Evolutionary conservation across 2,797 vertebrate genomes (phyloP), one percentile per base, ranked within the genome.

Genomic region (Podarcis lilfordi): DNA sequence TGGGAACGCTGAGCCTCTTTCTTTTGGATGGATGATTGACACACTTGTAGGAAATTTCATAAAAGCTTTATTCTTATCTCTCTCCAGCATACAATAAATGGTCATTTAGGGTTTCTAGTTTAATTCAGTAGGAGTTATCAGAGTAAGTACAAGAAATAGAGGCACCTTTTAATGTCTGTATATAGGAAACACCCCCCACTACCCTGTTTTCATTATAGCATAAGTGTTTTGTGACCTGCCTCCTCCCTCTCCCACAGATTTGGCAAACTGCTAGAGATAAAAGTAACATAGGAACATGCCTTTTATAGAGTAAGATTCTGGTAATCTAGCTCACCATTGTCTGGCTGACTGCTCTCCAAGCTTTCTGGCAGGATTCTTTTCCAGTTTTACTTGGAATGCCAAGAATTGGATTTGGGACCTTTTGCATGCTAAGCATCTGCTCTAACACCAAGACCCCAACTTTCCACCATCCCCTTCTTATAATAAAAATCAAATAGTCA

Each of bases 1-100:
- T 45, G 45, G 61, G 15, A 8, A 11, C 0, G 10, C 66, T 76
- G 8, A 43, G 76, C 19, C 37, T 90, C 35, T 80, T 40, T 40
- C 92, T 90, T 77, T 74, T 19, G 19, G 40, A 15, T 5, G 86
- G 43, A 40, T 88, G 11, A 80, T 11, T 81, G 75, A 35, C 78
- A n/a, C 4, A 75, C 1, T 1, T 5, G n/a, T 37, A 6, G 85
- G 1, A 0, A 0, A 11, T 80, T 68, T 88, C 10, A 35, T 37
- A 79, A 82, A 82, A 83, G 78, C 0, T 3, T 85, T 76, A 21
- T 64, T 0, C 7, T 9, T 77, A 45, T 85, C 1, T 74, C 37
- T 45, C 81, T n/a, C 86, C 17, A 4, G 0, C 5, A 9, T 27
- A 71, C 3, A 55, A 23, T 50, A 86, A 25, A 40, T 43, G 27